Evolutionary conservation across 2,888 invertebrate genomes (phyloP).

Genomic region (Sussaba pulchella): DNA sequence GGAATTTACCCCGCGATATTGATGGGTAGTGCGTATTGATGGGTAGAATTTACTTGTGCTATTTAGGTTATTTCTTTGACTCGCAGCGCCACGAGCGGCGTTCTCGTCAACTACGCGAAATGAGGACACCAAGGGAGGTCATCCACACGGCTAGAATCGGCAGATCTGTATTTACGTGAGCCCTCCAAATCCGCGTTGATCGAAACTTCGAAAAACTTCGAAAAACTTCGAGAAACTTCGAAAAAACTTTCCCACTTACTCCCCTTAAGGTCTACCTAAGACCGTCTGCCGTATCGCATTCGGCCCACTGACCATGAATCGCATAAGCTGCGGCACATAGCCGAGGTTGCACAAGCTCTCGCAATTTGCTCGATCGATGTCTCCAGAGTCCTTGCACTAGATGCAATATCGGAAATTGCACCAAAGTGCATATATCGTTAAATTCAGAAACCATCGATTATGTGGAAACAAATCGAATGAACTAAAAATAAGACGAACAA

Average conservation of each 20-base stretch:
- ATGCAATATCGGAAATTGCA: conserved; percentile 11
- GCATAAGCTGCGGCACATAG: conserved; percentile 47
- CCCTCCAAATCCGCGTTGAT: too few species aligned
- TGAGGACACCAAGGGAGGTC: too few species aligned
- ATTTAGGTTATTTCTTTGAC: too few species aligned
- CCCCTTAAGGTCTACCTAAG: neutral
- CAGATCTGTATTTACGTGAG: too few species aligned
- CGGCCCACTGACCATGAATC: conserved; percentile 63
- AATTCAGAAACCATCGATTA: conserved; percentile 14
- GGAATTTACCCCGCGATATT: too few species aligned
- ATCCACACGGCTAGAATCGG: too few species aligned
- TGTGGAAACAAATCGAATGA: neutral
- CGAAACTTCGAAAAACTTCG: neutral
- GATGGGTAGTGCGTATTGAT: too few species aligned
- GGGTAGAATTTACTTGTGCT: too few species aligned
- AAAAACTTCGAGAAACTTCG: too few species aligned
- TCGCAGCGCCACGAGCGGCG: too few species aligned
- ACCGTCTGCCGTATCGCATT: conserved; percentile 32
- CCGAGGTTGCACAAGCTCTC: conserved; percentile 68
- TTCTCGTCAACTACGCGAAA: too few species aligned
- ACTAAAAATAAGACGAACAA: neutral
- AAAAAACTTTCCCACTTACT: conserved; percentile 1
- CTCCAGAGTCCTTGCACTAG: neutral
- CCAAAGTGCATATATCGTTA: neutral
- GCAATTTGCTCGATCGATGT: conserved; percentile 66